Base-by-base conservation (phyloP, 2,113 vertebrate species). In the Caranx melampygus region DNA sequence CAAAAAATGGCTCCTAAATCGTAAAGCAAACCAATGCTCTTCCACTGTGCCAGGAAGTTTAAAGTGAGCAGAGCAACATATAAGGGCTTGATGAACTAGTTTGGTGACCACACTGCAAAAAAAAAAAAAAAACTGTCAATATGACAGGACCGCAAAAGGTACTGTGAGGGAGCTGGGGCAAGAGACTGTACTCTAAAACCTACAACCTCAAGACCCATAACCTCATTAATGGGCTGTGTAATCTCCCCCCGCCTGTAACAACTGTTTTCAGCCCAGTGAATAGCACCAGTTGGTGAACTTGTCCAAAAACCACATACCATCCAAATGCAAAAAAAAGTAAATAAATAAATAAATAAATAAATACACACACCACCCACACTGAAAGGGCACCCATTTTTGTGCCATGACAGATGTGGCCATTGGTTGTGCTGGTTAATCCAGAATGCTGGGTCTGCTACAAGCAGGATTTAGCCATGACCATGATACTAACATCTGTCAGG, bases 401-500 rank as follows among this genome's bases (percentile, higher is more conserved):
- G 26, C 45, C 61, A 72, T 85, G 85, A 83, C 93, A 95, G 94
- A 92, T 94, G 92, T 93, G 89, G 72, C 89, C 88, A 90, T 91
- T 92, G 94, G 92, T 86, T 84, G 87, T 15, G 71, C 61, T 65
- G 76, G 87, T 91, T 95, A 95, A 95, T 95, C 95, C 93, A 86
- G 87, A 89, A 91, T 78, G 84, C 91, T 90, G 88, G 78, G 87
- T 83, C 89, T 75, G 90, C 82, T 90, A 81, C 87, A 87, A 93
- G 90, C 65, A 72, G 93, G 94, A 95, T 94, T 95, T 95, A 94
- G 80, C 74, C 82, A 82, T 65, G 79, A 55, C 91, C 82, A 89
- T 91, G 92, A 94, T 71, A 87, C 78, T 75, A 92, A 94, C 94
- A 94, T 95, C 94, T 95, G 94, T 88, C 91, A 62, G 83, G 66